A percentile compares a stretch with the other conserved stretches of the same genome.
Conservation (phyloP, 2,888 invertebrate species). For the Megastigmus dorsalis region DNA sequence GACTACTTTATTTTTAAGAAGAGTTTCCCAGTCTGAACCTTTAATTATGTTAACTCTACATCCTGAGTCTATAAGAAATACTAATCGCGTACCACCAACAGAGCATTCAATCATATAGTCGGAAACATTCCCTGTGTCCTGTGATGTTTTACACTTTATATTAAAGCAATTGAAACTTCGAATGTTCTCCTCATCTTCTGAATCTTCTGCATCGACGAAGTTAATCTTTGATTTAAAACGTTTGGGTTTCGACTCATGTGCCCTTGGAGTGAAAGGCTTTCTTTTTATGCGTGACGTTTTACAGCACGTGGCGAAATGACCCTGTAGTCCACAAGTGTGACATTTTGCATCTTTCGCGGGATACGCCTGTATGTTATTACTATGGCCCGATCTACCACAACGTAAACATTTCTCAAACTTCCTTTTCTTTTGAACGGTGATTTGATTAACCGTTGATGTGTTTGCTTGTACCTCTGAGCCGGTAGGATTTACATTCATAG, state of each 20-base stretch:
- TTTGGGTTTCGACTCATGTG: not conserved
- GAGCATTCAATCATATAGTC: slow-evolving; percentile 20
- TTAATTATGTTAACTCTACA: slow-evolving; percentile 57
- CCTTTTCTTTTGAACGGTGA: too few species aligned
- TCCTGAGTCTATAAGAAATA: too few species aligned
- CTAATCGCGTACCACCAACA: slow-evolving; percentile 55
- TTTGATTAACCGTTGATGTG: too few species aligned
- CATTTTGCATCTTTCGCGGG: too few species aligned
- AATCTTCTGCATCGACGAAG: slow-evolving; percentile 36
- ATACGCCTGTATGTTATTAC: too few species aligned
- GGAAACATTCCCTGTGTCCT: not conserved
- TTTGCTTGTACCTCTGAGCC: too few species aligned
- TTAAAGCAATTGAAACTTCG: slow-evolving; percentile 23
- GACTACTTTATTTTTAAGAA: not conserved
- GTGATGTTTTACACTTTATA: not conserved
- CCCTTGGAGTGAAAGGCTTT: not conserved
- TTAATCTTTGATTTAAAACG: not conserved
- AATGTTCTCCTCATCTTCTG: too few species aligned
- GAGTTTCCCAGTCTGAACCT: slow-evolving; percentile 52
- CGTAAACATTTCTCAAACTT: not conserved
- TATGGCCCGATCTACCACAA: not conserved
- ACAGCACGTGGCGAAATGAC: too few species aligned
- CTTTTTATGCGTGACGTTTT: too few species aligned
- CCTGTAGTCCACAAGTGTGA: too few species aligned
- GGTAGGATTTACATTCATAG: too few species aligned